A percentile compares a stretch with the other conserved stretches of the same genome.
These are phyloP conservation scores for Thaumetopoea pityocampa DNA, from an alignment of 1,140 invertebrate species.

Conservation along the genomic window DNA sequence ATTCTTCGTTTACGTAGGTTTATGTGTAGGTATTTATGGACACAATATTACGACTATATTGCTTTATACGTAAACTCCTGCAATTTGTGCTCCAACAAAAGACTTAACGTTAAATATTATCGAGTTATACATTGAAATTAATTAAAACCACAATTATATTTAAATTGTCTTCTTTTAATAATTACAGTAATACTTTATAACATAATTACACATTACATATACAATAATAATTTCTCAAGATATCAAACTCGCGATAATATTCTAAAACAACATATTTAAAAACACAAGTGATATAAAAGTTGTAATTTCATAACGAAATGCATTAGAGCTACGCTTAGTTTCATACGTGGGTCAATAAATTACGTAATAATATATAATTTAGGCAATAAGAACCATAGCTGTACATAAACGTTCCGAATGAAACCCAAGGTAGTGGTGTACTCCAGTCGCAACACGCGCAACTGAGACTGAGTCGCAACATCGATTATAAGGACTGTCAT, in stretches of 20 bases:
- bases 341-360: constrained; percentile 65
- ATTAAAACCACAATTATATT: constrained; percentile 31
- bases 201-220: constrained; percentile 74
- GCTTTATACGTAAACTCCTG: too few species aligned
- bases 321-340: constrained; percentile 58
- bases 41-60: too few species aligned
- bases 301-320: constrained; percentile 62
- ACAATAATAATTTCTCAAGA: constrained; percentile 74
- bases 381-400: constrained; percentile 59
- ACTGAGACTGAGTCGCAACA: too few species aligned
- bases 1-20: too few species aligned
- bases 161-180: constrained; percentile 73
- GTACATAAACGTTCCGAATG: constrained; percentile 41
- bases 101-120: too few species aligned
- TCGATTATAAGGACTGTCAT: too few species aligned
- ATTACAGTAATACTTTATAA: constrained; percentile 75
- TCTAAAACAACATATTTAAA: constrained; percentile 64
- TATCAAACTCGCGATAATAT: constrained; percentile 59
- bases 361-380: constrained; percentile 75
- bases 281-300: constrained; percentile 56
- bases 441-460: too few species aligned
- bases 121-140: not conserved
- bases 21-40: too few species aligned
- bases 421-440: constrained; percentile 11
- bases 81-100: too few species aligned